Evolutionary conservation across 2,888 invertebrate genomes (phyloP).

Genomic region (Ophraella communa): DNA sequence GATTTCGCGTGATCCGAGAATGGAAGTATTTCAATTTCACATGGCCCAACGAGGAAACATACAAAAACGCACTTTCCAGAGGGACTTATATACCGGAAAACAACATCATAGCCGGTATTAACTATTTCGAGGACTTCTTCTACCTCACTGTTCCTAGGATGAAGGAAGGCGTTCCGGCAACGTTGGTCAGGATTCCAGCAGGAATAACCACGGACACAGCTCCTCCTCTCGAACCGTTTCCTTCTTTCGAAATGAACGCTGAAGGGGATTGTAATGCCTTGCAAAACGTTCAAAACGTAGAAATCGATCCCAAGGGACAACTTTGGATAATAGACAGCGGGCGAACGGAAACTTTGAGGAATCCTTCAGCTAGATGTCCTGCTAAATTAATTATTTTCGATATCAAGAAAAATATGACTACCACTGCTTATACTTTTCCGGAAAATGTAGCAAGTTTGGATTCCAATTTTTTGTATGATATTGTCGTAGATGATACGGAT

Average conservation of each 20-base stretch:
- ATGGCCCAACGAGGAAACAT: conserved; percentile 68
- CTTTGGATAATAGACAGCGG: conserved; percentile 77
- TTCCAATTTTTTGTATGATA: conserved; percentile 72
- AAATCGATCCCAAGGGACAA: conserved; percentile 71
- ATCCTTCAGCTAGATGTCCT: conserved; percentile 66
- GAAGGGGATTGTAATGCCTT: conserved; percentile 72
- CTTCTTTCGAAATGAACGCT: conserved; percentile 73
- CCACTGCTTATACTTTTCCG: conserved; percentile 67
- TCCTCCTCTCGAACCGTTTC: conserved; percentile 71
- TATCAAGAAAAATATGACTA: conserved; percentile 66
- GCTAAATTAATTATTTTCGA: conserved; percentile 74
- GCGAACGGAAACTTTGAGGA: conserved; percentile 66
- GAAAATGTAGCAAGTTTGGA: conserved; percentile 65
- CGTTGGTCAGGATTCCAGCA: conserved; percentile 67
- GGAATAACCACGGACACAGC: conserved; percentile 61
- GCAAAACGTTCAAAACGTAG: conserved; percentile 78
- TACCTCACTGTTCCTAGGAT: conserved; percentile 75
- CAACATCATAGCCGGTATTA: conserved; percentile 72
- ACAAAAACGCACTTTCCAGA: conserved; percentile 63
- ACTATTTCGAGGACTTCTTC: conserved; percentile 70
- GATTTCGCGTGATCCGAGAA: conserved; percentile 73
- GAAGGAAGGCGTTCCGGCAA: conserved; percentile 74
- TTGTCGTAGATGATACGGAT: conserved; percentile 75
- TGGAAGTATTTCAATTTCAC: conserved; percentile 76
- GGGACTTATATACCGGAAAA: conserved; percentile 71